Conservation (phyloP, 2,888 invertebrate species). For the Spilarctia lutea region DNA sequence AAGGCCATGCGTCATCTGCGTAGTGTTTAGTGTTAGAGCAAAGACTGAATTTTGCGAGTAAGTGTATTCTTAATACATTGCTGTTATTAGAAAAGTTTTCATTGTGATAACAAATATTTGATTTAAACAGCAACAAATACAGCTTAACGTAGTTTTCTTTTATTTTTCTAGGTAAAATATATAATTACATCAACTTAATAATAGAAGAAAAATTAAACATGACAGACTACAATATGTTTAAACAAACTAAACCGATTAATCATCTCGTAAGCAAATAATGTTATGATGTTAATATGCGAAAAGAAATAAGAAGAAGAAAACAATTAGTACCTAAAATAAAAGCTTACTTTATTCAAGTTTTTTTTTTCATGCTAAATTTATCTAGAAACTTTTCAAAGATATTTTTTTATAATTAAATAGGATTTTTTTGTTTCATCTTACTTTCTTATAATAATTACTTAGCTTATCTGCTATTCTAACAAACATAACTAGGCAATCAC, state of each 20-base stretch:
- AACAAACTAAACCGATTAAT: background rate
- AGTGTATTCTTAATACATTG: background rate
- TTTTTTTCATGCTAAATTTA: background rate
- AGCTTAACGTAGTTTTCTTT: background rate
- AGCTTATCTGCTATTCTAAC: constrained; percentile 7
- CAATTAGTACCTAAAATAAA: background rate
- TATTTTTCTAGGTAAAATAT: background rate
- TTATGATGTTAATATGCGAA: background rate
- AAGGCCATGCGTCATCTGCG: background rate
- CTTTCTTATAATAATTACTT: background rate
- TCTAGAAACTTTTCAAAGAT: background rate
- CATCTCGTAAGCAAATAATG: too few relatives aligned
- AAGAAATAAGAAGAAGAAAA: background rate
- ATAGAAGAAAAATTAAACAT: background rate
- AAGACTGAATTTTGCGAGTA: background rate
- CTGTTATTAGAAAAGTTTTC: background rate
- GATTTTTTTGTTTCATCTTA: background rate
- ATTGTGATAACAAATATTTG: background rate
- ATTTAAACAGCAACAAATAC: too few relatives aligned
- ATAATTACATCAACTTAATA: background rate
- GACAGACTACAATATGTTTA: background rate
- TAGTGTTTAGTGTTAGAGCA: background rate
- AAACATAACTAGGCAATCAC: constrained; percentile 33
- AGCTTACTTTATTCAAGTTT: background rate
- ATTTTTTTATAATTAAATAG: background rate